phyloP scores from a whole-genome alignment of 2,797 vertebrate genomes.

The Brachyrhaphis roseni region DNA sequence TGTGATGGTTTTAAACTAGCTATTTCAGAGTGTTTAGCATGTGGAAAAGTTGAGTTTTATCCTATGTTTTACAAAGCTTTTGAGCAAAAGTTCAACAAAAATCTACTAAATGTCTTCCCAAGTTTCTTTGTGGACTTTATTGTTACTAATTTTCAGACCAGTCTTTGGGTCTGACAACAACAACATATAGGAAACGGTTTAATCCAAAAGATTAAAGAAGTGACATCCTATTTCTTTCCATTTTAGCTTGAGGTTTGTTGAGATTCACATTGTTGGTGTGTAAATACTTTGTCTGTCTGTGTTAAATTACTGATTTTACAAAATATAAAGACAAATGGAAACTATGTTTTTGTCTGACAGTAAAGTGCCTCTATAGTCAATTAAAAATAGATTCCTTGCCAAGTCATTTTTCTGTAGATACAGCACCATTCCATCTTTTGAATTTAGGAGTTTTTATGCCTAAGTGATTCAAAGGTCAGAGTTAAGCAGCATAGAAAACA shows the following conservation, averaged over 20 bases:
- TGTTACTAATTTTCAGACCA: neutral
- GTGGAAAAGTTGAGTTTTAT: neutral
- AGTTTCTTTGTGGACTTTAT: neutral
- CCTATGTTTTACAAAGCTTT: neutral
- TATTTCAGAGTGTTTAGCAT: neutral
- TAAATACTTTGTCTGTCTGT: neutral
- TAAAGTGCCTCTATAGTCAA: neutral
- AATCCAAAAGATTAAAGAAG: neutral
- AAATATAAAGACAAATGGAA: neutral
- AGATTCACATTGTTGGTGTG: neutral
- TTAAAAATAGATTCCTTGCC: neutral
- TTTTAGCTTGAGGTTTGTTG: neutral
- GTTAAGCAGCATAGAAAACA: neutral
- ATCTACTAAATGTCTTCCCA: neutral
- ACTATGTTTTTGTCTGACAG: neutral
- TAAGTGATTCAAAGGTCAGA: constrained; percentile 2
- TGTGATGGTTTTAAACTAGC: neutral
- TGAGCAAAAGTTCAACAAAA: neutral
- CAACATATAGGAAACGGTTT: neutral
- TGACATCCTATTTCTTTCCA: neutral
- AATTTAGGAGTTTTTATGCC: neutral
- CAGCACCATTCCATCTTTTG: neutral
- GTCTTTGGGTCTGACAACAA: neutral
- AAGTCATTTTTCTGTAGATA: neutral
- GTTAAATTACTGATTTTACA: neutral